These are phyloP conservation scores for Acanthurus lineatus DNA, from an alignment of 2,797 vertebrate species.

Conservation along the genomic window DNA sequence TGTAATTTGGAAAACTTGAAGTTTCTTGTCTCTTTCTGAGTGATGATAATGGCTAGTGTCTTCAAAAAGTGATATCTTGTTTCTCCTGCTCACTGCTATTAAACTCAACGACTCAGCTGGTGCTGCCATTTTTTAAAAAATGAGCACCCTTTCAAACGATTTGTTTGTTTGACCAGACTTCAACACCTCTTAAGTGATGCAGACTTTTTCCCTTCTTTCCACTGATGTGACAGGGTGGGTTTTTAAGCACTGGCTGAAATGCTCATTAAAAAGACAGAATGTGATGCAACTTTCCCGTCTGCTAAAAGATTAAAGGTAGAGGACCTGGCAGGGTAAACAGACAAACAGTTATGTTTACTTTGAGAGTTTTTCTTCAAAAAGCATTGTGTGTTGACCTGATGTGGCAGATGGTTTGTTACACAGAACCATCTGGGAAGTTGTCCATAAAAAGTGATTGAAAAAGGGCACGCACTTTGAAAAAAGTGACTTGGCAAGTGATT, in stretches of 20 bases:
- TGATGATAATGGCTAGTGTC: neutral
- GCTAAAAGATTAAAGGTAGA: neutral
- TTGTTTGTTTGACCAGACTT: neutral
- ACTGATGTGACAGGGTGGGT: neutral
- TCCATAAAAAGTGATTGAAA: too few relatives aligned
- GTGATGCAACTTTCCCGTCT: neutral
- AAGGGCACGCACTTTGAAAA: too few relatives aligned
- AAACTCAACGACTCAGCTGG: conserved; percentile 9
- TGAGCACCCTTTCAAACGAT: neutral
- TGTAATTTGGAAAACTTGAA: conserved; percentile 16
- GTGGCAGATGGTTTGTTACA: too few relatives aligned
- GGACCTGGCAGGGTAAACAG: neutral
- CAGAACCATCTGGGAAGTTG: too few relatives aligned
- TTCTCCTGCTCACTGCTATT: conserved; percentile 13
- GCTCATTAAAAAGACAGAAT: too few relatives aligned
- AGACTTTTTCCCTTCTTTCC: neutral
- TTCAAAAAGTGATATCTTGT: conserved; percentile 19
- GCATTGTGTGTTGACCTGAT: neutral
- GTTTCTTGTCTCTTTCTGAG: conserved; percentile 10
- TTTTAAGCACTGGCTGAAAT: neutral
- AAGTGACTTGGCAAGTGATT: too few relatives aligned
- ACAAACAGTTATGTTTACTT: neutral
- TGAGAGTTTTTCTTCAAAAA: neutral
- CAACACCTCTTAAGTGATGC: conserved; percentile 2
- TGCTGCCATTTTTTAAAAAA: conserved; percentile 22